Evolutionary conservation across 2,113 vertebrate genomes (phyloP), one percentile per base, ranked within the genome.

Genomic region (Plecturocebus donacophilus): DNA sequence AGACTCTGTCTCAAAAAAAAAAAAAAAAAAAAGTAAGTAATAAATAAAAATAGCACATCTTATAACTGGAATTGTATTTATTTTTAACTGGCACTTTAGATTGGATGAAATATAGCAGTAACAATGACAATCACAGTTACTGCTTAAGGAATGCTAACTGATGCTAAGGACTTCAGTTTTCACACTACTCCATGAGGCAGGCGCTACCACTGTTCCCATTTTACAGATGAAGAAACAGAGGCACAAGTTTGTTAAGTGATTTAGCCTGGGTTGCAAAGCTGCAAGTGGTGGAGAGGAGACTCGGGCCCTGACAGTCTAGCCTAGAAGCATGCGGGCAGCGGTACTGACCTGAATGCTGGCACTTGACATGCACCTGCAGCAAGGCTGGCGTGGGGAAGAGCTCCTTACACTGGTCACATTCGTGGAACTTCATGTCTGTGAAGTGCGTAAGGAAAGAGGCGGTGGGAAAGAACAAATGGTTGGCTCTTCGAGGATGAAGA

Each of bases 381-480:
- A 98, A 71, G 7, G 98, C 98, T n/a, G 97, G 87, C 0, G 97
- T 98, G 61, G 98, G 98, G 95, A 99, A 99, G 40, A 98, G 96
- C 77, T 99, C 98, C 89, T 99, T 98, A 58, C 98, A 99, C 1
- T 58, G 97, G 52, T 98, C 98, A 17, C 99, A 99, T n/a, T 98
- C 95, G 0, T 98, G 98, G 90, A 98, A 97, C 90, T 98, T 98
- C 85, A 96, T 75, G 87, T 98, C 98, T 99, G 98, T 49, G 70
- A 92, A 91, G 61, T 13, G 92, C 23, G 75, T 0, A 61, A 97
- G 54, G 93, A 75, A 88, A n/a, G 73, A 73, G 16, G n/a, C 16
- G 4, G 52, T 13, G 32, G 76, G n/a, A 32, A 56, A 73, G 64
- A 84, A 75, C 17, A 32, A 23, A 40, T 56, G 1, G 45, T 16